Percentiles rank a stretch among this genome's conserved stretches.
Conservation (phyloP, 2,113 vertebrate genomes). For the Oncorhynchus keta region DNA sequence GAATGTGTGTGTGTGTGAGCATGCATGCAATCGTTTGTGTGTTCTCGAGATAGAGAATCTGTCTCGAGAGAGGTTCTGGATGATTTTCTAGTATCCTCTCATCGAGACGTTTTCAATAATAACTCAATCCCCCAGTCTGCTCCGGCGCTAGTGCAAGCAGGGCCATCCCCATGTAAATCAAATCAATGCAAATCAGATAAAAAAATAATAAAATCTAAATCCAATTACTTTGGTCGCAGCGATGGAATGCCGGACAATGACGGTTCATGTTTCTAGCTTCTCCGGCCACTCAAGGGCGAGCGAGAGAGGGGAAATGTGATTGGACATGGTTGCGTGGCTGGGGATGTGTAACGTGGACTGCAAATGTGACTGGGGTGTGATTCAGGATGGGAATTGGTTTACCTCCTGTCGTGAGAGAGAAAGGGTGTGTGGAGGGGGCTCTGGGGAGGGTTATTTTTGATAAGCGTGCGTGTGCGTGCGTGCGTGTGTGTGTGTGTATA, state of each 20-base stretch:
- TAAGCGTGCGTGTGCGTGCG: slow-evolving; percentile 31
- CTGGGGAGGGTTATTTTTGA: slow-evolving; percentile 58
- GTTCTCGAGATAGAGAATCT: no score
- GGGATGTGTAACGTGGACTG: not conserved
- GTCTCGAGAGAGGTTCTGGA: no score
- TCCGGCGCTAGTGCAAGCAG: not conserved
- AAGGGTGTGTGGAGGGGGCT: slow-evolving; percentile 39
- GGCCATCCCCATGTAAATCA: slow-evolving; percentile 31
- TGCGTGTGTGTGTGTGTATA: slow-evolving; percentile 13
- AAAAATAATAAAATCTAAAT: slow-evolving; percentile 41
- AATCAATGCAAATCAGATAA: slow-evolving; percentile 4
- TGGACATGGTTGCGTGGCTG: not conserved
- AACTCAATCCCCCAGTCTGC: slow-evolving; percentile 33
- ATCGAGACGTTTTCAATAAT: slow-evolving; percentile 25
- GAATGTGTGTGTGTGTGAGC: no score
- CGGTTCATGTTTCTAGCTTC: not conserved
- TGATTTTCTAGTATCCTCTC: not conserved
- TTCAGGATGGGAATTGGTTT: slow-evolving; percentile 53
- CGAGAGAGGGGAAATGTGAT: slow-evolving; percentile 11
- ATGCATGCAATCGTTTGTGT: no score
- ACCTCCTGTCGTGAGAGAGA: slow-evolving; percentile 48
- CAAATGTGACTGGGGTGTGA: not conserved
- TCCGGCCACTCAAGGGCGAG: slow-evolving; percentile 9
- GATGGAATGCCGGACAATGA: slow-evolving; percentile 18
- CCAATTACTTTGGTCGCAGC: slow-evolving; percentile 45